These are phyloP conservation scores for Lepetodrilus schrolli DNA, from an alignment of 2,888 invertebrate species.

Conservation along the genomic window DNA sequence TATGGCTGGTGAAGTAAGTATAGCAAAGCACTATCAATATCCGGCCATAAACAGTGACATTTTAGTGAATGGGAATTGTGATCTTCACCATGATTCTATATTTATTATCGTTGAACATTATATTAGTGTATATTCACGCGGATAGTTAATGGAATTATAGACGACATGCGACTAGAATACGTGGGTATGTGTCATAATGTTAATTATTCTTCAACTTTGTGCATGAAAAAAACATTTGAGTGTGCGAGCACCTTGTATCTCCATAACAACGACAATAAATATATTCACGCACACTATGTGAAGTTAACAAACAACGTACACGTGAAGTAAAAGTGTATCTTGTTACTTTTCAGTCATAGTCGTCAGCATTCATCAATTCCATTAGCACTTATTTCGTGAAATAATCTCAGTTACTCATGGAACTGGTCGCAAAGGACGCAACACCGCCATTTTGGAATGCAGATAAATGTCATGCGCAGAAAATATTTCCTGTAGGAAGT, in stretches of 20 bases:
- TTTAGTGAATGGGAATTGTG: too few species aligned
- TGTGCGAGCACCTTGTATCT: neutral
- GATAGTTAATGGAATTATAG: too few species aligned
- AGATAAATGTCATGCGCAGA: constrained; percentile 40
- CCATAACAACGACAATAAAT: constrained; percentile 14
- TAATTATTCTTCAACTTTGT: too few species aligned
- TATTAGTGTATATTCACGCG: too few species aligned
- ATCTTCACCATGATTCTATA: too few species aligned
- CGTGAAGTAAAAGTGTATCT: neutral
- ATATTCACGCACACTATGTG: neutral
- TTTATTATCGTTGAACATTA: too few species aligned
- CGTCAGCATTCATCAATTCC: neutral
- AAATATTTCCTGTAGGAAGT: neutral
- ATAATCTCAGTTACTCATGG: neutral
- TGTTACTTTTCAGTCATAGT: neutral
- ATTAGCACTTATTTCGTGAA: neutral
- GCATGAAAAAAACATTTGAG: too few species aligned
- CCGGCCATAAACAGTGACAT: too few species aligned
- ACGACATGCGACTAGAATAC: too few species aligned
- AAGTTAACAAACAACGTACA: neutral
- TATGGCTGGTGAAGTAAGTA: too few species aligned
- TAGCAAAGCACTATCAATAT: too few species aligned
- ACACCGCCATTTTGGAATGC: constrained; percentile 63
- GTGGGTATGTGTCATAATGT: too few species aligned
- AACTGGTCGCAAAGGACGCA: constrained; percentile 62